These are phyloP conservation scores for Leptinotarsa lineolata DNA, from an alignment of 1,140 invertebrate species.

Conservation along the genomic window DNA sequence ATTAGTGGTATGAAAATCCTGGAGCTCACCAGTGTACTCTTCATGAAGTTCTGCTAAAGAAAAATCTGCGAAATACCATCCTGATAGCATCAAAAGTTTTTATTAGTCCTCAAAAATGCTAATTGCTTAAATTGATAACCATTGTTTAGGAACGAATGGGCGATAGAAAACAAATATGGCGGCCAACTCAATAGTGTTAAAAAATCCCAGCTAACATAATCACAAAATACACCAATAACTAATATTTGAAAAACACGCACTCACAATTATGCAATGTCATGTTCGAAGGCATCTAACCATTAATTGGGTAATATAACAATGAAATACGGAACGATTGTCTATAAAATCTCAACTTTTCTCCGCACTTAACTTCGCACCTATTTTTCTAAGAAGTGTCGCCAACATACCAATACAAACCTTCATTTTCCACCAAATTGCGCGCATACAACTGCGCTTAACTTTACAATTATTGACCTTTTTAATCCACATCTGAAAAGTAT, in stretches of 20 bases:
- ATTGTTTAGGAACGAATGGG: not conserved
- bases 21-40: no score
- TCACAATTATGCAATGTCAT: not conserved
- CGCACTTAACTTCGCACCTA: not conserved
- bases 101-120: no score
- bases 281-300: not conserved
- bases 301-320: not conserved
- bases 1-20: no score
- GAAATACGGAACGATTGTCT: not conserved
- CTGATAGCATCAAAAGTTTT: no score
- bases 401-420: not conserved
- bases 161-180: not conserved
- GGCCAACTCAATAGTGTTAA: not conserved
- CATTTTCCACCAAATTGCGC: no score
- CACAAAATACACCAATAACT: not conserved
- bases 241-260: not conserved
- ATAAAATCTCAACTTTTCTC: not conserved
- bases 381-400: not conserved
- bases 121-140: not conserved
- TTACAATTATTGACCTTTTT: not conserved
- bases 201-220: not conserved
- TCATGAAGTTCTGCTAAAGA: no score
- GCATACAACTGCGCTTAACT: no score
- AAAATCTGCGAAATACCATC: no score
- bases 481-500: no score